phyloP scores from a whole-genome alignment of 2,797 vertebrate species.

The Sebastes nivosus region DNA sequence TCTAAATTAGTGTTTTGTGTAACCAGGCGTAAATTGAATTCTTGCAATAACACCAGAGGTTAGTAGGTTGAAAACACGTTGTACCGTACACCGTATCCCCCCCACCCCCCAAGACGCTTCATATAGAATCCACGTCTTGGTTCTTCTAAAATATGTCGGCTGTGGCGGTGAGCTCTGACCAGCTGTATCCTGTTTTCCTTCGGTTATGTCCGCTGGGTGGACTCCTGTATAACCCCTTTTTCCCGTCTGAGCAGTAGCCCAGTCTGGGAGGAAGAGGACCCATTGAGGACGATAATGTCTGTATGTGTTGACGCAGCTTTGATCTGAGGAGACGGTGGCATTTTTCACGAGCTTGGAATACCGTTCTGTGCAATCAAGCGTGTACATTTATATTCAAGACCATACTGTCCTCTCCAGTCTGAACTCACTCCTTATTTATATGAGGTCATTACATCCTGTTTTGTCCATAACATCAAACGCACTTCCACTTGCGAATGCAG shows the following conservation, averaged over 20 bases:
- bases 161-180: conserved; percentile 53
- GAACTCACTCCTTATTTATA: conserved; percentile 38
- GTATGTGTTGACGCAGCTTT: conserved; percentile 48
- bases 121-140: conserved; percentile 4
- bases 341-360: conserved; percentile 9
- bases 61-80: neutral
- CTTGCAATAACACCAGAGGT: neutral
- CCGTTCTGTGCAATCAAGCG: neutral
- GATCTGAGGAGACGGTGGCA: conserved; percentile 37
- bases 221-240: conserved; percentile 61
- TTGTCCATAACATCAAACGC: conserved; percentile 74
- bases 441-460: conserved; percentile 74
- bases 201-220: conserved; percentile 62
- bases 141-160: conserved; percentile 25
- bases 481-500: conserved; percentile 50
- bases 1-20: neutral
- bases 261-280: conserved; percentile 73
- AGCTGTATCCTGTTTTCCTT: conserved; percentile 86
- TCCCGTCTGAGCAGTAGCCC: conserved; percentile 73
- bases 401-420: neutral
- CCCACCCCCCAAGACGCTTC: neutral
- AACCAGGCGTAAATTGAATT: neutral
- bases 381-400: neutral
- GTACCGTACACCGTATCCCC: neutral
- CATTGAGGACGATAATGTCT: conserved; percentile 32